Evolutionary conservation across 92 coral and sea anemone genomes (phyloP).

Genomic region (Micromussa lordhowensis): DNA sequence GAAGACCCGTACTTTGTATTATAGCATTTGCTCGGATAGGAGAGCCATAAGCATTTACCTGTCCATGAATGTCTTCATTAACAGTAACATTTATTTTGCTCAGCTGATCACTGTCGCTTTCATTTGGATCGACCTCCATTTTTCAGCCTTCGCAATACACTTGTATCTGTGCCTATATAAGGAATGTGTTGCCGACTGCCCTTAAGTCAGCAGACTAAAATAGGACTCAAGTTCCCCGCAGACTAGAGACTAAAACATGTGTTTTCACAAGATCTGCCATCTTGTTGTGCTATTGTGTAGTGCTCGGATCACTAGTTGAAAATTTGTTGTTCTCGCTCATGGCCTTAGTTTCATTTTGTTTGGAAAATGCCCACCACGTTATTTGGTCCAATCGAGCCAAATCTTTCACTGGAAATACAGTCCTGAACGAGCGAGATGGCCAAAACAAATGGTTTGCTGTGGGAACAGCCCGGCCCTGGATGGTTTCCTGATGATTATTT

Average conservation of each 20-base stretch:
- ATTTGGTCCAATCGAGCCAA: slow-evolving; percentile 42
- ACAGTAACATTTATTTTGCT: background rate
- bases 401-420: background rate
- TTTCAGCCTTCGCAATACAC: too few relatives aligned
- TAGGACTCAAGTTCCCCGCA: too few relatives aligned
- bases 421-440: background rate
- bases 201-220: too few relatives aligned
- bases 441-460: background rate
- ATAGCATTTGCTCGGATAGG: background rate
- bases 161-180: too few relatives aligned
- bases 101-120: background rate
- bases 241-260: too few relatives aligned
- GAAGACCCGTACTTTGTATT: too few relatives aligned
- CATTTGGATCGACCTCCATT: background rate
- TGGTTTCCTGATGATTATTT: background rate
- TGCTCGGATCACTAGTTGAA: too few relatives aligned
- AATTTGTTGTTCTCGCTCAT: background rate
- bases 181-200: too few relatives aligned
- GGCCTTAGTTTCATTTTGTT: background rate
- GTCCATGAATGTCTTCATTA: background rate
- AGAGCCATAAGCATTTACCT: slow-evolving; percentile 17
- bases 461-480: background rate
- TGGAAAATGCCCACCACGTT: background rate
- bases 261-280: too few relatives aligned
- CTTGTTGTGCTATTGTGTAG: too few relatives aligned